Conservation (phyloP, 2,888 invertebrate genomes). For the Melieria crassipennis region DNA sequence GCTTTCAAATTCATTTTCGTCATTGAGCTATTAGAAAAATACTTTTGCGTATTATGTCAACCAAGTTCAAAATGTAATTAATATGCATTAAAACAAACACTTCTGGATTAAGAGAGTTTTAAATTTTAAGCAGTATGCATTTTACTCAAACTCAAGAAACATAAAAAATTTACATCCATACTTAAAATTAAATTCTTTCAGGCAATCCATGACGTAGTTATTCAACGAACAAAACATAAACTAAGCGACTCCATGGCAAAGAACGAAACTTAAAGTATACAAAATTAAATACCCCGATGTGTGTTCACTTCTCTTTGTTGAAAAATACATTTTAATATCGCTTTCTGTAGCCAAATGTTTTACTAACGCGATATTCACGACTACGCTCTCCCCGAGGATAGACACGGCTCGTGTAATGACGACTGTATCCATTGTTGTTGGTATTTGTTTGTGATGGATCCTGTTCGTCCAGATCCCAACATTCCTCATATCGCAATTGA, state of each 20-base stretch:
- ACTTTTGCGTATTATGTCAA: no score
- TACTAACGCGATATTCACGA: not conserved
- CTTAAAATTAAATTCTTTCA: not conserved
- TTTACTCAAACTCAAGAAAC: not conserved
- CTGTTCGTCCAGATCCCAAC: conserved; percentile 37
- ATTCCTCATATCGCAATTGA: conserved; percentile 33
- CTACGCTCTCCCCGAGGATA: not conserved
- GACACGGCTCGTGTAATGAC: not conserved
- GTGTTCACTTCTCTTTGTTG: not conserved
- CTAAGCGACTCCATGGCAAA: not conserved
- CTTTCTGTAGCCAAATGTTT: not conserved
- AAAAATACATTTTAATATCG: not conserved
- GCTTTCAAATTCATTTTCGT: not conserved
- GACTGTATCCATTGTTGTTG: not conserved
- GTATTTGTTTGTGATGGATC: not conserved
- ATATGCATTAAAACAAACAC: no score
- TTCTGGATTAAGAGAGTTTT: no score
- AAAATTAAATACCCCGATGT: conserved; percentile 12
- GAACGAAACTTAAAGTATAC: not conserved
- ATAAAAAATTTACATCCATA: not conserved
- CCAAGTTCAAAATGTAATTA: no score
- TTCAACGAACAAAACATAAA: not conserved
- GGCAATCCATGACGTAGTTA: not conserved
- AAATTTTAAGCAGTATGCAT: not conserved
- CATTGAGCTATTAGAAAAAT: not conserved